phyloP scores from a whole-genome alignment of 2,888 invertebrate genomes.

The Drosophila algonquin region DNA sequence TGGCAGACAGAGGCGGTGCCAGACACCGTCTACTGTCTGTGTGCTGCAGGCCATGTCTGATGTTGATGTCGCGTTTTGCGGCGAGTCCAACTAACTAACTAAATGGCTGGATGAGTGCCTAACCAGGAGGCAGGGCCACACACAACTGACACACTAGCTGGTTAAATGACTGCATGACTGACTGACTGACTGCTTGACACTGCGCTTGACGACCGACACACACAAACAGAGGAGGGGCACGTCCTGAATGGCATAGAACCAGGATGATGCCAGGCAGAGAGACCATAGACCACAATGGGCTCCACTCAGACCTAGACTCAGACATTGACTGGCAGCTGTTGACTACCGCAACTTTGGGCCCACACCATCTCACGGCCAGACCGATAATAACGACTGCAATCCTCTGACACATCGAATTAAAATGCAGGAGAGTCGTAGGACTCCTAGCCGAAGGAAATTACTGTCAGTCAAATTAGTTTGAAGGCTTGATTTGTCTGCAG shows the following conservation, averaged over 20 bases:
- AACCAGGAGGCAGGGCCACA: constrained; percentile 40
- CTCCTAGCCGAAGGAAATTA: constrained; percentile 51
- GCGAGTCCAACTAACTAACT: constrained; percentile 46
- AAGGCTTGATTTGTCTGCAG: constrained; percentile 18
- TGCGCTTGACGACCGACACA: constrained; percentile 25
- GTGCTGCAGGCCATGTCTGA: constrained; percentile 50
- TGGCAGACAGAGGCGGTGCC: constrained; percentile 4
- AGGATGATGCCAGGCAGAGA: not conserved
- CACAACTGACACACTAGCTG: constrained; percentile 23
- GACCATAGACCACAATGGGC: constrained; percentile 23
- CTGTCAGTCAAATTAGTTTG: constrained; percentile 53
- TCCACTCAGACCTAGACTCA: constrained; percentile 53
- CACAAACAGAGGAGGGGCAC: not conserved
- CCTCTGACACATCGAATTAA: constrained; percentile 66
- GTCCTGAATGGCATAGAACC: not conserved
- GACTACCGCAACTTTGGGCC: constrained; percentile 16
- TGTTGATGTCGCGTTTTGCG: constrained; percentile 44
- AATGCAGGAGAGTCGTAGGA: constrained; percentile 28
- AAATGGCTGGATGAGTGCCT: constrained; percentile 54
- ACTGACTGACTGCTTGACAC: constrained; percentile 19
- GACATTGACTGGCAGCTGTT: constrained; percentile 69
- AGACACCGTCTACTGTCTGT: constrained; percentile 10
- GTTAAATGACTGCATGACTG: constrained; percentile 28
- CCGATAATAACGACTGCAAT: constrained; percentile 12
- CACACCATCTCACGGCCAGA: constrained; percentile 28